Conservation (phyloP, 2,888 invertebrate species). For the Yponomeuta plumbellus region DNA sequence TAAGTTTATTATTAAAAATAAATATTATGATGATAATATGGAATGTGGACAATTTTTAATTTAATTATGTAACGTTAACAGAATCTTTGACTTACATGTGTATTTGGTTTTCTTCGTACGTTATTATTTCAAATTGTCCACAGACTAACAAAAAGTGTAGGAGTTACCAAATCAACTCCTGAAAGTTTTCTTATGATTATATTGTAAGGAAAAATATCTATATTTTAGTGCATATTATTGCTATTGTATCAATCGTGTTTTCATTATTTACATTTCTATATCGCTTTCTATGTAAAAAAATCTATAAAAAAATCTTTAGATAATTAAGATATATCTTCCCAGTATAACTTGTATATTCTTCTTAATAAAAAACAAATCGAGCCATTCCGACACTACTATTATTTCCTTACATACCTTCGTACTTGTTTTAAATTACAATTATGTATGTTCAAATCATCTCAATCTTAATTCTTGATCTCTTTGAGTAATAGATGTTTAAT, state of each 20-base stretch:
- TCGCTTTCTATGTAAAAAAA: conserved; percentile 66
- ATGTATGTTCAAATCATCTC: not conserved
- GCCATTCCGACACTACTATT: too few species aligned
- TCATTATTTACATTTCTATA: conserved; percentile 54
- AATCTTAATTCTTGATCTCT: not conserved
- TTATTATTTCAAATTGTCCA: not conserved
- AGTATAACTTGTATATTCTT: not conserved
- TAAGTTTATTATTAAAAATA: not conserved
- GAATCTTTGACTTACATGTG: too few species aligned
- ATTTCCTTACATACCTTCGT: too few species aligned
- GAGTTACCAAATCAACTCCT: conserved; percentile 23
- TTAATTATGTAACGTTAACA: too few species aligned
- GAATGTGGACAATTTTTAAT: not conserved
- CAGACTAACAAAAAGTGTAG: not conserved
- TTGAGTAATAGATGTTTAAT: not conserved
- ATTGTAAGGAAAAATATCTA: conserved; percentile 62
- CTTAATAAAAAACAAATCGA: too few species aligned
- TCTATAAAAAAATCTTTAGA: conserved; percentile 25
- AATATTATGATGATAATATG: not conserved
- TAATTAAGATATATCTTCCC: conserved; percentile 26
- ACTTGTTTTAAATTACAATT: too few species aligned
- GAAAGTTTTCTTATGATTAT: conserved; percentile 72
- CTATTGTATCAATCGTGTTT: conserved; percentile 25
- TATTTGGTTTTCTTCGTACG: too few species aligned
- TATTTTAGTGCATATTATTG: conserved; percentile 53